phyloP scores from a whole-genome alignment of 2,113 vertebrate genomes.

The Phalacrocorax aristotelis region DNA sequence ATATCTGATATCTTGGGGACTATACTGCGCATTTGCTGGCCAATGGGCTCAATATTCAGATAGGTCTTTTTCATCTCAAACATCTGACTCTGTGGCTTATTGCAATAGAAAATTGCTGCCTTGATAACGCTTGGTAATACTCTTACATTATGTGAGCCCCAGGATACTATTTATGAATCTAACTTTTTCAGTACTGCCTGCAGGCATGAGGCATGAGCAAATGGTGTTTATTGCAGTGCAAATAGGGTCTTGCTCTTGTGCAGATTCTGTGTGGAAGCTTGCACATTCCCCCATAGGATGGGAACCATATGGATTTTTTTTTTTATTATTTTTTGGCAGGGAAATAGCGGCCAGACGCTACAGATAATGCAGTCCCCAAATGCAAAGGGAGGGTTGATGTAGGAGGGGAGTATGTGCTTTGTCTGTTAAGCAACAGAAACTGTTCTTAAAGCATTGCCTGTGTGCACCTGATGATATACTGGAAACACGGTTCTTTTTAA shows the following conservation, averaged over 20 bases:
- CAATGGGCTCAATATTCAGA: conserved; percentile 28
- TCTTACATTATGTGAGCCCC: conserved; percentile 53
- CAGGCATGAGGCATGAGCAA: conserved; percentile 50
- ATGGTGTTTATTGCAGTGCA: conserved; percentile 66
- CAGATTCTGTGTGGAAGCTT: conserved; percentile 48
- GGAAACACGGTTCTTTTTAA: neutral
- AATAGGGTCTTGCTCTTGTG: conserved; percentile 56
- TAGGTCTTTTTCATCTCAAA: conserved; percentile 7
- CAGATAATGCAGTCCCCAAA: conserved; percentile 7
- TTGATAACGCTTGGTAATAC: conserved; percentile 63
- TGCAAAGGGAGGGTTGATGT: neutral
- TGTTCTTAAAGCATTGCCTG: neutral
- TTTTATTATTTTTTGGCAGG: neutral
- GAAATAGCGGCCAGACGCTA: neutral
- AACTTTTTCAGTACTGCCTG: conserved; percentile 54
- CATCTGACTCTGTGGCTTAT: conserved; percentile 19
- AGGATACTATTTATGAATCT: conserved; percentile 50
- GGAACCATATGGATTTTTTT: conserved; percentile 46
- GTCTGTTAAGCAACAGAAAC: conserved; percentile 5
- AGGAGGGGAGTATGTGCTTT: neutral
- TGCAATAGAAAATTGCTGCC: conserved; percentile 46
- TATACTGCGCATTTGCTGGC: neutral
- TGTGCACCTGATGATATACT: neutral
- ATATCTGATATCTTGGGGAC: conserved; percentile 38
- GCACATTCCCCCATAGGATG: conserved; percentile 35